Conservation (phyloP, 2,888 invertebrate species). For the Parapristionchus giblindavisi region DNA sequence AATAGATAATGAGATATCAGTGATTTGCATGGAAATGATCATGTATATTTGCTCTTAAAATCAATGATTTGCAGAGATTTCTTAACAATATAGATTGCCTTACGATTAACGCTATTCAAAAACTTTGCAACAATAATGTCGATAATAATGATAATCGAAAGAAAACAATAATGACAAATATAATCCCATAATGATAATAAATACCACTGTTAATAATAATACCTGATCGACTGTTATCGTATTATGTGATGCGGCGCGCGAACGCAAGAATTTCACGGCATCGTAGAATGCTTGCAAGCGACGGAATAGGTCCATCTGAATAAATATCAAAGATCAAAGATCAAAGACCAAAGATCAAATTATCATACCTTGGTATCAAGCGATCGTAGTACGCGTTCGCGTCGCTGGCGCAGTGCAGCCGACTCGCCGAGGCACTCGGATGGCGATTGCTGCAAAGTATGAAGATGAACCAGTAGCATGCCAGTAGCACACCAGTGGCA, state of each 20-base stretch:
- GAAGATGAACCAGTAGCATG: no score
- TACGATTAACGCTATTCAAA: neutral
- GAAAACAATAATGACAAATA: neutral
- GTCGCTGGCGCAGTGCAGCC: conserved; percentile 35
- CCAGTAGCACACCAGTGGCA: no score
- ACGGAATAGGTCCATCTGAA: conserved; percentile 56
- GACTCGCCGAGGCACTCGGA: conserved; percentile 39
- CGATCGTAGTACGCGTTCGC: conserved; percentile 37
- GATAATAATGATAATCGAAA: neutral
- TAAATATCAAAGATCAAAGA: conserved; percentile 7
- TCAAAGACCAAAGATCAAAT: conserved; percentile 2
- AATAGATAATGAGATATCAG: no score
- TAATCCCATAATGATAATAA: neutral
- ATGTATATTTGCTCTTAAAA: no score
- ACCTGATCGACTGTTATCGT: conserved; percentile 46
- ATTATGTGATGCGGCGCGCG: conserved; percentile 43
- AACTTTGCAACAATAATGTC: neutral
- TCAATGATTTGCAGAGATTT: no score
- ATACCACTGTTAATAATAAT: neutral
- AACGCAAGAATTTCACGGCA: conserved; percentile 50
- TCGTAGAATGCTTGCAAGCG: conserved; percentile 65
- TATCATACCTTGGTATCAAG: conserved; percentile 36
- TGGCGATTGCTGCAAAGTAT: conserved; percentile 29
- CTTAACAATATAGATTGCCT: neutral
- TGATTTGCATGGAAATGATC: no score